These are phyloP conservation scores for Dolichoris vasculosae DNA, from an alignment of 1,140 invertebrate species.

Conservation along the genomic window DNA sequence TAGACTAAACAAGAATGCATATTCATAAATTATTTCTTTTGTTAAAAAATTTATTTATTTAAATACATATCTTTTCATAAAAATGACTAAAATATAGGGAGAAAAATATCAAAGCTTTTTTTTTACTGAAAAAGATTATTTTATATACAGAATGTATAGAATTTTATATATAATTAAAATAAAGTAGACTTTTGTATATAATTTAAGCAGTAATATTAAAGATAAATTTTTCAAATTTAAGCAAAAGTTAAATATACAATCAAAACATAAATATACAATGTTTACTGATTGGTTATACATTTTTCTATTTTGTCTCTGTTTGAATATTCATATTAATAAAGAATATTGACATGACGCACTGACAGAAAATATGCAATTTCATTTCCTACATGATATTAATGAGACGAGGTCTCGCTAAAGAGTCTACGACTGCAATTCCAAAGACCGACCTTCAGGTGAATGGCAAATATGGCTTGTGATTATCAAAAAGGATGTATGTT, in stretches of 20 bases:
- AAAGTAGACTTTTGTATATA: too few relatives aligned
- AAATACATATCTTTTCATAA: too few relatives aligned
- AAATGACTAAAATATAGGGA: too few relatives aligned
- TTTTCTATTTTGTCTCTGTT: not conserved
- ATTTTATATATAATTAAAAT: too few relatives aligned
- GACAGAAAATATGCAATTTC: not conserved
- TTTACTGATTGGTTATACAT: too few relatives aligned
- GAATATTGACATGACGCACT: not conserved
- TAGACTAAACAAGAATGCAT: not conserved
- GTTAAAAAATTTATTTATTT: not conserved
- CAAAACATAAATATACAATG: too few relatives aligned
- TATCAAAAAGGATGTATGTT: constrained; percentile 13
- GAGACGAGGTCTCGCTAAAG: not conserved
- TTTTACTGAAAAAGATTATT: too few relatives aligned
- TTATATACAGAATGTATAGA: too few relatives aligned
- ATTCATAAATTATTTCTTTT: not conserved
- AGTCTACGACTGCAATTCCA: not conserved
- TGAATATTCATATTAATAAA: not conserved
- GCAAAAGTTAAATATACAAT: too few relatives aligned
- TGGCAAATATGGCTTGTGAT: constrained; percentile 28
- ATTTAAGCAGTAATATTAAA: too few relatives aligned
- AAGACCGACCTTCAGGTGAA: constrained; percentile 6
- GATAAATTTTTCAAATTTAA: too few relatives aligned
- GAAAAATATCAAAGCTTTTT: too few relatives aligned
- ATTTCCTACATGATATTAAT: not conserved